Evolutionary conservation across 2,888 invertebrate genomes (phyloP), one percentile per base, ranked within the genome.

Genomic region (Unio delphinus): DNA sequence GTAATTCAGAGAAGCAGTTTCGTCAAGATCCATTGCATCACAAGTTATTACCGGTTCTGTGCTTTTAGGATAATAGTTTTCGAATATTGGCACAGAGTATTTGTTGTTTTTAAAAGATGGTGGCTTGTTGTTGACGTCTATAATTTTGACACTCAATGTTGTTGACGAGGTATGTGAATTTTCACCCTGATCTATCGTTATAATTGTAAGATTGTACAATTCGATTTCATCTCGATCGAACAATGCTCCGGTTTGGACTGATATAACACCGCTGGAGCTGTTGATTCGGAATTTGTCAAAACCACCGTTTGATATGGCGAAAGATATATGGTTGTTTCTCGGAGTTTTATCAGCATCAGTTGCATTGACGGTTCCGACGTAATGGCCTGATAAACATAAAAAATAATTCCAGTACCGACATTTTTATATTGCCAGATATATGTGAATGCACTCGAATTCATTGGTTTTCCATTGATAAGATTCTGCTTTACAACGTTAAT

Each of bases 61-160:
- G 23, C 23, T 23, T 23, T 23, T 23, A 23, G 23, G 23, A 23
- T 23, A 23, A 23, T 23, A 23, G 23, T 23, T 23, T 23, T 23
- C 23, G 23, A 23, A 23, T 23, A 23, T 23, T 23, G 23, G 23
- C 23, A 23, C 23, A 23, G 15, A 7, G 62, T 66, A 73, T 5
- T n/a, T 3, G 3, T 26, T 57, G 3, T 58, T 5, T 15, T 56
- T 60, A 61, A 77, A 77, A 1, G 5, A 26, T n/a, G 87, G 87
- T 20, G 34, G 54, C 68, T 82, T 80, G 70, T 87, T 86, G 67
- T 87, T 87, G 18, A 86, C 81, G 64, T 85, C 84, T n/a, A 26
- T 64, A 3, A 87, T 64, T 2, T 66, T 59, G 3, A 87, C 74
- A 11, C 75, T 79, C 23, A 87, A 64, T 2, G 78, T 81, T 17